These are phyloP conservation scores for Grus americana DNA, from an alignment of 2,113 vertebrate genomes.

Conservation along the genomic window DNA sequence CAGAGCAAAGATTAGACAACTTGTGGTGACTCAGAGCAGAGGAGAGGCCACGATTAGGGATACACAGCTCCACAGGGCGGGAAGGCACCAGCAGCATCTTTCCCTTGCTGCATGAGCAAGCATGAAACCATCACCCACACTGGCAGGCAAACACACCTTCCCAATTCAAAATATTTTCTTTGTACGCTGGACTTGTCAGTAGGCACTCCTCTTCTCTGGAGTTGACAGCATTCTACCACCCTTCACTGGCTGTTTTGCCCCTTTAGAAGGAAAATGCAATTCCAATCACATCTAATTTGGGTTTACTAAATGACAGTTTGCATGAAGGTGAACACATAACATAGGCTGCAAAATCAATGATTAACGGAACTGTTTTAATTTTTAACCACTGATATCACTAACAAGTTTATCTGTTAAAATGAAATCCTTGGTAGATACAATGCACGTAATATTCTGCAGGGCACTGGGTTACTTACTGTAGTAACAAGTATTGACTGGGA, in stretches of 20 bases:
- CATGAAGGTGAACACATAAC: neutral
- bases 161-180: neutral
- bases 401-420: neutral
- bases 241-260: constrained; percentile 1
- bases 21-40: neutral
- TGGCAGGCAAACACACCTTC: neutral
- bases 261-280: constrained; percentile 30
- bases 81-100: neutral
- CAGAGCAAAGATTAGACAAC: neutral
- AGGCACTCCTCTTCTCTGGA: neutral
- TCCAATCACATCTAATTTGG: constrained; percentile 16
- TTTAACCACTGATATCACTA: neutral
- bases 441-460: neutral
- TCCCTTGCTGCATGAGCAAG: neutral
- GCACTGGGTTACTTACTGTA: neutral
- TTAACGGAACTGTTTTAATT: neutral
- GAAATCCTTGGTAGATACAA: neutral
- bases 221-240: neutral
- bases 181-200: neutral
- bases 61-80: neutral
- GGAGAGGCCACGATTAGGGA: neutral
- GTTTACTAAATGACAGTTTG: neutral
- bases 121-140: rapidly evolving
- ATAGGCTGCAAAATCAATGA: neutral
- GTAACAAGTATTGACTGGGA: constrained; percentile 48